A percentile compares a stretch with the other conserved stretches of the same genome.
Conservation (phyloP, 2,888 invertebrate genomes). For the Ochlodes sylvanus region DNA sequence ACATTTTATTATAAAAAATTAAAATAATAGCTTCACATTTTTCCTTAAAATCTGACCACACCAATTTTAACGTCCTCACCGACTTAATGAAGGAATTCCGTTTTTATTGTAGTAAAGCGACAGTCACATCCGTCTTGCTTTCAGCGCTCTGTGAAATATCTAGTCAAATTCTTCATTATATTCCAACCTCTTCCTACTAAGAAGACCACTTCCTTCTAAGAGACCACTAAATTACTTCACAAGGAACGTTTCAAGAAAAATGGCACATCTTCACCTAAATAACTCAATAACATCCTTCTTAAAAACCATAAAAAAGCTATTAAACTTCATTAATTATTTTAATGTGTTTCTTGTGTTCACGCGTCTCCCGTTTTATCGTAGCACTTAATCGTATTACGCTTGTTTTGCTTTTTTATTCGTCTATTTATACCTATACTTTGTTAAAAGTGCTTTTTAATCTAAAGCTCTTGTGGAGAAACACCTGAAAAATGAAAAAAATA, state of each 20-base stretch:
- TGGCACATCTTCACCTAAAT: not conserved
- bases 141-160: constrained; percentile 16
- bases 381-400: not conserved
- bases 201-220: no score
- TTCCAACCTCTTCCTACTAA: constrained; percentile 15
- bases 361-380: not conserved
- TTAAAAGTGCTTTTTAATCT: not conserved
- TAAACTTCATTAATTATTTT: constrained; percentile 5
- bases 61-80: constrained; percentile 11
- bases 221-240: not conserved
- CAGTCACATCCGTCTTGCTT: constrained; percentile 39
- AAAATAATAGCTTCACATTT: constrained; percentile 1
- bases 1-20: not conserved
- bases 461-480: not conserved
- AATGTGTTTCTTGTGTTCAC: not conserved
- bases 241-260: not conserved
- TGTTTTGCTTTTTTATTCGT: not conserved
- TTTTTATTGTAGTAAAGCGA: constrained; percentile 64
- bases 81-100: constrained; percentile 70
- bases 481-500: not conserved
- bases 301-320: not conserved
- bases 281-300: not conserved
- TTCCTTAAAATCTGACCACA: constrained; percentile 8
- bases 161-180: constrained; percentile 29
- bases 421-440: not conserved